Evolutionary conservation across 2,797 vertebrate genomes (phyloP).

Genomic region (Coranthus polyacanthus): DNA sequence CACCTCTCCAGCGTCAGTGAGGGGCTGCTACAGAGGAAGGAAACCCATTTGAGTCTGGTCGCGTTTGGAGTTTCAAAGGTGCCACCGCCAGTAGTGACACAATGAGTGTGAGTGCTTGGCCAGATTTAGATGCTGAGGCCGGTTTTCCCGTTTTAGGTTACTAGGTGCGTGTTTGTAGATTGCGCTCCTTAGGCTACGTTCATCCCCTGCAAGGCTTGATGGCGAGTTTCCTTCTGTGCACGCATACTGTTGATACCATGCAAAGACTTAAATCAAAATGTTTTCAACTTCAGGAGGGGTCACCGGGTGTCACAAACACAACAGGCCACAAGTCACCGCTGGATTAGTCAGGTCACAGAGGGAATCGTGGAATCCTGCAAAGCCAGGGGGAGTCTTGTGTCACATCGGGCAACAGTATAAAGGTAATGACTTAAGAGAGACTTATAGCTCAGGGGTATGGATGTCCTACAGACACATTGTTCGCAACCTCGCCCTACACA

Average conservation of each 20-base stretch:
- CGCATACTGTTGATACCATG: neutral
- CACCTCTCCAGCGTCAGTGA: slow-evolving; percentile 55
- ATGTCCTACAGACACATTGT: slow-evolving; percentile 52
- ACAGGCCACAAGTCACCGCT: slow-evolving; percentile 19
- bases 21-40: slow-evolving; percentile 64
- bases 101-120: slow-evolving; percentile 23
- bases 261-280: slow-evolving; percentile 19
- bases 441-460: slow-evolving; percentile 41
- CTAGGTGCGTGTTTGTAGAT: slow-evolving; percentile 24
- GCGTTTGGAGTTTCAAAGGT: slow-evolving; percentile 50
- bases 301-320: slow-evolving; percentile 14
- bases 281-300: slow-evolving; percentile 19
- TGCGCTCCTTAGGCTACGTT: slow-evolving; percentile 19
- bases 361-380: slow-evolving; percentile 37
- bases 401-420: slow-evolving; percentile 33
- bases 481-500: slow-evolving; percentile 26
- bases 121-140: slow-evolving; percentile 37
- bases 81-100: slow-evolving; percentile 17
- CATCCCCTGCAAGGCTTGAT: slow-evolving; percentile 1
- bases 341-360: slow-evolving; percentile 19
- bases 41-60: slow-evolving; percentile 49
- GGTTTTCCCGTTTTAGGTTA: slow-evolving; percentile 29
- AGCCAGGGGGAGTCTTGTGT: slow-evolving; percentile 41
- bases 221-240: slow-evolving; percentile 1
- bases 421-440: slow-evolving; percentile 45